Evolutionary conservation across 2,888 invertebrate species (phyloP).

Genomic region (Teleogryllus oceanicus): DNA sequence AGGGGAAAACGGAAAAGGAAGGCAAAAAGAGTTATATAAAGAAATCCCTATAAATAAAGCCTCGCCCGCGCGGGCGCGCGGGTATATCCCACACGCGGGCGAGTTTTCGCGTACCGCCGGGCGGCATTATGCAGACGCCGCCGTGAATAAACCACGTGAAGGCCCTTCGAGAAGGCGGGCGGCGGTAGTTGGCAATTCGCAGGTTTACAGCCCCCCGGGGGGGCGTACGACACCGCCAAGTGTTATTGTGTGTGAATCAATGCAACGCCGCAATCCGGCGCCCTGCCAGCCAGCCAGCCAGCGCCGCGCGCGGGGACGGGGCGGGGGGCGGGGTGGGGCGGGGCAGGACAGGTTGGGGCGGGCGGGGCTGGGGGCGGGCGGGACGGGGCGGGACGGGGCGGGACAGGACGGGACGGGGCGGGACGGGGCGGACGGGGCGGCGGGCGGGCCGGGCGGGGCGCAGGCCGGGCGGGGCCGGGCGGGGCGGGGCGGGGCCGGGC

Average conservation of each 20-base stretch:
- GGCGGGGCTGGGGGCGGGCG: too few relatives aligned
- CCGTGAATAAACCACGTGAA: not conserved
- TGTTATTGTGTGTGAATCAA: slow-evolving; percentile 18
- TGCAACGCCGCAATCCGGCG: slow-evolving; percentile 9
- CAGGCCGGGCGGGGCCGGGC: too few relatives aligned
- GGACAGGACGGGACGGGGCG: not conserved
- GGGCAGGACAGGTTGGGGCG: too few relatives aligned
- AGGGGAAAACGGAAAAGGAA: not conserved
- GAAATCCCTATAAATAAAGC: slow-evolving; percentile 19
- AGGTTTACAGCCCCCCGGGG: not conserved
- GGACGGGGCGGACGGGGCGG: not conserved
- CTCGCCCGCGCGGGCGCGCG: not conserved
- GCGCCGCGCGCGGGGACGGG: not conserved
- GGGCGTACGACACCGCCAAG: not conserved
- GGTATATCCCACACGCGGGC: not conserved
- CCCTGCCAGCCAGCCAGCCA: not conserved
- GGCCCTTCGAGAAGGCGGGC: not conserved
- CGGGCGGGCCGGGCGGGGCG: not conserved
- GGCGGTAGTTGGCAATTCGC: slow-evolving; percentile 18
- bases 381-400: not conserved
- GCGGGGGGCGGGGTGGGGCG: not conserved
- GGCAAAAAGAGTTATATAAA: slow-evolving; percentile 24
- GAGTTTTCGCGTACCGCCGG: not conserved
- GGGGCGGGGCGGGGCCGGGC: not conserved
- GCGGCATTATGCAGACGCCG: not conserved